Evolutionary conservation across 1,140 invertebrate species (phyloP).

Genomic region (Philotrypesis tridentata): DNA sequence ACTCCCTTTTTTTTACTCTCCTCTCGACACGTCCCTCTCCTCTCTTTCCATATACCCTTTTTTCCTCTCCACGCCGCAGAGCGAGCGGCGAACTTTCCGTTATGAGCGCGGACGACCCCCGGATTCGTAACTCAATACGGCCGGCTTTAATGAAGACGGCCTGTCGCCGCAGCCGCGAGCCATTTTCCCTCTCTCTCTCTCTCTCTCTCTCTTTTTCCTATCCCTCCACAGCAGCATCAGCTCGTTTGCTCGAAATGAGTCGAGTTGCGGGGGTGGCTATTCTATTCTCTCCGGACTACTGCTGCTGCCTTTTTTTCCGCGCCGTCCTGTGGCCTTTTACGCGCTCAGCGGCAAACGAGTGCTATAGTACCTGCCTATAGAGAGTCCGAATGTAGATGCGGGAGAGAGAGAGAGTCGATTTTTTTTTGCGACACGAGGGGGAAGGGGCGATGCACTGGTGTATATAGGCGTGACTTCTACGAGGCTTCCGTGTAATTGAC

Average conservation of each 20-base stretch:
- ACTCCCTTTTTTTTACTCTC: background rate
- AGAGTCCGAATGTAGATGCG: constrained; percentile 20
- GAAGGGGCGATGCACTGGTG: background rate
- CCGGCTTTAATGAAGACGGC: constrained; percentile 58
- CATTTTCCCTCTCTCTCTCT: constrained; percentile 27
- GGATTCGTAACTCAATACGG: constrained; percentile 58
- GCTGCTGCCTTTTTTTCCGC: background rate
- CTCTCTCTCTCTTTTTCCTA: background rate
- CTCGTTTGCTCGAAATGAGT: constrained; percentile 14
- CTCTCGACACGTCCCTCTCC: background rate
- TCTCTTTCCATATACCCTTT: too few relatives aligned
- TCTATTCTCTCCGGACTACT: background rate
- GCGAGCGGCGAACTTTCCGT: constrained; percentile 18
- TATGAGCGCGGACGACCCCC: constrained; percentile 22
- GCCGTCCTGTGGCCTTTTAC: background rate
- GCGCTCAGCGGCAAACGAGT: background rate
- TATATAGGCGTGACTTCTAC: background rate
- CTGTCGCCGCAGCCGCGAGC: constrained; percentile 43
- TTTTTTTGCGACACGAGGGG: background rate
- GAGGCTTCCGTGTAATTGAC: background rate
- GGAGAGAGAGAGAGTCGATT: constrained; percentile 22
- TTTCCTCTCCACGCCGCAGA: background rate
- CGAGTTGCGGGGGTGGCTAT: background rate
- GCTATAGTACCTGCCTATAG: too few relatives aligned
- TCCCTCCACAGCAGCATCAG: background rate